Percentiles rank a stretch among this genome's conserved stretches.
Conservation (phyloP, 92 coral and sea anemone species). For the Zoanthus sansibaricus region DNA sequence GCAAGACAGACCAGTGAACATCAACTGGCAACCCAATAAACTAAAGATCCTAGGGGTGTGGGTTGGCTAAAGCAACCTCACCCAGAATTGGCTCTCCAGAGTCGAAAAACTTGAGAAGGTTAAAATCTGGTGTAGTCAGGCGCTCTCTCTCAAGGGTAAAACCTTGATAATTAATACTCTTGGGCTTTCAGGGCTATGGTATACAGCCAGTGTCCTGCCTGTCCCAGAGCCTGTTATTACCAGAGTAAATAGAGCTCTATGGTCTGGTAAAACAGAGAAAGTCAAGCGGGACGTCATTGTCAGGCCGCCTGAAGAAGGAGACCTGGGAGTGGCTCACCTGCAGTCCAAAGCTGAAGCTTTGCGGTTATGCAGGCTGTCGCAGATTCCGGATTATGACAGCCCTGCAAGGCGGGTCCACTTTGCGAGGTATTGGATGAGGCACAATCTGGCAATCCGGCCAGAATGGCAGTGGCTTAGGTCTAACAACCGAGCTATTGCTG, state of each 20-base stretch:
- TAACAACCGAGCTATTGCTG: constrained; percentile 9
- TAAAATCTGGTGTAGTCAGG: not conserved
- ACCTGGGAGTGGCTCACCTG: constrained; percentile 18
- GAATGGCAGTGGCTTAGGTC: constrained; percentile 24
- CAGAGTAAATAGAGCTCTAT: no score
- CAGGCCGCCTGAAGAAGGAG: no score
- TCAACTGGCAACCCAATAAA: not conserved
- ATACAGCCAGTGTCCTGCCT: no score
- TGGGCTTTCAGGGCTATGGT: no score
- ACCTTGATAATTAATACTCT: no score
- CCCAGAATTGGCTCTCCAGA: not conserved
- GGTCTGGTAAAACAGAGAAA: constrained; percentile 32
- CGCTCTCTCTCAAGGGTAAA: no score
- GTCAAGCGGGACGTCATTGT: no score
- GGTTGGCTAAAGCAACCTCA: not conserved
- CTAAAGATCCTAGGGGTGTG: not conserved
- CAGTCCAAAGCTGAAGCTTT: no score
- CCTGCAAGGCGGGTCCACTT: constrained; percentile 38
- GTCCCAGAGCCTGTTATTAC: no score
- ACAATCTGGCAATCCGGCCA: not conserved
- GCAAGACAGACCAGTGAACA: not conserved
- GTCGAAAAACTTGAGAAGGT: not conserved
- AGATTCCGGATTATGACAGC: not conserved
- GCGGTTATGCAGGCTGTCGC: not conserved
- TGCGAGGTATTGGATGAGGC: constrained; percentile 48